Evolutionary conservation across 1,140 invertebrate species (phyloP).

Genomic region (Drosophila trapezifrons): DNA sequence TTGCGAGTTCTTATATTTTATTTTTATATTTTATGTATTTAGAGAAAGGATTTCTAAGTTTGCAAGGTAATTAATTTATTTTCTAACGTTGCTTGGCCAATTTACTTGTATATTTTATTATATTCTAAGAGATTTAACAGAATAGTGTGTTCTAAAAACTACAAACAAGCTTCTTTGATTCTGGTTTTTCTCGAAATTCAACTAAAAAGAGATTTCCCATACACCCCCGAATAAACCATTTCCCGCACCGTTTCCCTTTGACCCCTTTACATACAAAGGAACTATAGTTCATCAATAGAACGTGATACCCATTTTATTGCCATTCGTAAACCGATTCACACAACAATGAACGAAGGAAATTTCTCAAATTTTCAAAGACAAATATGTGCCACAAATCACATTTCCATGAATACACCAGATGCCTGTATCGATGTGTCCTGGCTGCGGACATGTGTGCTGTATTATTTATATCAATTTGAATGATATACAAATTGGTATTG

Average conservation of each 20-base stretch:
- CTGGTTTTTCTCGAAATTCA: background rate
- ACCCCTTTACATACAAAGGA: background rate
- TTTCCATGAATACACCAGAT: constrained; percentile 20
- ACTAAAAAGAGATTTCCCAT: background rate
- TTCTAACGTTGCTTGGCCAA: too few relatives aligned
- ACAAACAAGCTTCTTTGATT: background rate
- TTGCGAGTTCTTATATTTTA: background rate
- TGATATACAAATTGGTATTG: constrained; percentile 58
- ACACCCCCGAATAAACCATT: background rate
- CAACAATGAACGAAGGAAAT: constrained; percentile 27
- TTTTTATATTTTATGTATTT: background rate
- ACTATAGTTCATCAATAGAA: constrained; percentile 29
- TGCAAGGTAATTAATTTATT: too few relatives aligned
- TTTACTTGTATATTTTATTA: too few relatives aligned
- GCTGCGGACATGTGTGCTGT: constrained; percentile 22
- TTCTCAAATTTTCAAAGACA: constrained; percentile 42
- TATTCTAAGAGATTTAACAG: too few relatives aligned
- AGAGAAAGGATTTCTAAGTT: background rate
- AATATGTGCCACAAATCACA: constrained; percentile 46
- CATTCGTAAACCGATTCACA: constrained; percentile 23
- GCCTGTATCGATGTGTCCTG: background rate
- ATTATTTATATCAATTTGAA: constrained; percentile 77
- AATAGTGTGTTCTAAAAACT: too few relatives aligned
- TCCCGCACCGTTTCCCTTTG: background rate
- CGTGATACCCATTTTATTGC: constrained; percentile 23